Conservation (phyloP, 2,888 invertebrate species). For the Tenthredo distinguenda region DNA sequence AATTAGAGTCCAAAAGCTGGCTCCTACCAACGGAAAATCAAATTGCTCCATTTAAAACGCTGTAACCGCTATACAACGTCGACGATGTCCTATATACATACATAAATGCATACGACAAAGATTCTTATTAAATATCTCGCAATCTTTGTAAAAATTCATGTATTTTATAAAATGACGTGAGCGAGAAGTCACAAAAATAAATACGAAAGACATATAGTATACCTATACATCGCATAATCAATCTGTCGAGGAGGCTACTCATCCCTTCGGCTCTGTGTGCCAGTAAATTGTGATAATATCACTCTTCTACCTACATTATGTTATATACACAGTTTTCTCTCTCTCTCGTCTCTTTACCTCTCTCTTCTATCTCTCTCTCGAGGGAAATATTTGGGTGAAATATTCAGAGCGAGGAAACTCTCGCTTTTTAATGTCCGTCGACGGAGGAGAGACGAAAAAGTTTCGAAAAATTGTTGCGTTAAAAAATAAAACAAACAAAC, state of each 20-base stretch:
- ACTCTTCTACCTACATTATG: background rate
- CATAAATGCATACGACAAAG: background rate
- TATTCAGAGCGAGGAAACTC: constrained; percentile 2
- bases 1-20: constrained; percentile 19
- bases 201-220: background rate
- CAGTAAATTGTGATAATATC: background rate
- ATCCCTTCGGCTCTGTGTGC: background rate
- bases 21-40: background rate
- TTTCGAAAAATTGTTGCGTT: background rate
- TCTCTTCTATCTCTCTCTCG: background rate
- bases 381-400: constrained; percentile 37
- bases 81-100: background rate
- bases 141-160: background rate
- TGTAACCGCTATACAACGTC: background rate
- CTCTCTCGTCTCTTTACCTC: background rate
- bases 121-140: background rate
- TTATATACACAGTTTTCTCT: background rate
- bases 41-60: background rate
- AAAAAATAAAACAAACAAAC: background rate
- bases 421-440: background rate
- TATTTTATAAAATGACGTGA: background rate
- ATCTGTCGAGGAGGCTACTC: background rate
- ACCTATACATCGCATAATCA: background rate
- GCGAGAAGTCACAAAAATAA: background rate
- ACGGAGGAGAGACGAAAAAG: background rate